These are phyloP conservation scores for Neolamprologus toae DNA, from an alignment of 2,113 vertebrate species.

Conservation along the genomic window DNA sequence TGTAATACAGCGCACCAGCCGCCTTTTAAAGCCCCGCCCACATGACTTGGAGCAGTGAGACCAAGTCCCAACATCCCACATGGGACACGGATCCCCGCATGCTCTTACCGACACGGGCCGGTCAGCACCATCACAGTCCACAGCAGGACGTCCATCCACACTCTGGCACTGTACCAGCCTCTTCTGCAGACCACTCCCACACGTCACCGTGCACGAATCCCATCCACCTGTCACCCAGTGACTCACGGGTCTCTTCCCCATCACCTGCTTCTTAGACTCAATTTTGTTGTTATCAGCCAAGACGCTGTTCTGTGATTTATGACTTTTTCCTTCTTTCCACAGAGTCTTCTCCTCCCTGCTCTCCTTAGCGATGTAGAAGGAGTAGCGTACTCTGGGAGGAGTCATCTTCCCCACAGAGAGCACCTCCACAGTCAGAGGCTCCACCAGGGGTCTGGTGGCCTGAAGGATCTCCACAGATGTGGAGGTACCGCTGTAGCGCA, in stretches of 20 bases:
- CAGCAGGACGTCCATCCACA: slow-evolving; percentile 62
- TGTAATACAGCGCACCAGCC: slow-evolving; percentile 74
- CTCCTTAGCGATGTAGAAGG: slow-evolving; percentile 87
- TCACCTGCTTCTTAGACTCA: slow-evolving; percentile 63
- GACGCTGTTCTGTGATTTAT: slow-evolving; percentile 75
- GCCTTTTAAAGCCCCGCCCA: slow-evolving; percentile 86
- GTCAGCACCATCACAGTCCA: slow-evolving; percentile 69
- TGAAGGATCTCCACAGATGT: slow-evolving; percentile 84
- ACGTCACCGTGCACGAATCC: slow-evolving; percentile 83
- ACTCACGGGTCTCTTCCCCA: slow-evolving; percentile 50
- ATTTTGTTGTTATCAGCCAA: slow-evolving; percentile 65
- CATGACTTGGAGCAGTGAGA: slow-evolving; percentile 91
- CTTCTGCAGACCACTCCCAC: slow-evolving; percentile 83
- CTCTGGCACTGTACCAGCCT: slow-evolving; percentile 80
- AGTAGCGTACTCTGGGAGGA: slow-evolving; percentile 90
- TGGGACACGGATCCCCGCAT: slow-evolving; percentile 87
- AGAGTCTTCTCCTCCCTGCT: slow-evolving; percentile 79
- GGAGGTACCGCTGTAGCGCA: slow-evolving; percentile 89
- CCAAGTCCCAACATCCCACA: slow-evolving; percentile 84
- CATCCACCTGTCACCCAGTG: slow-evolving; percentile 84
- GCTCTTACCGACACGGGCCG: slow-evolving; percentile 71
- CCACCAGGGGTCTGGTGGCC: slow-evolving; percentile 81
- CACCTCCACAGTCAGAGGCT: slow-evolving; percentile 87
- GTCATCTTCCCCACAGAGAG: slow-evolving; percentile 96
- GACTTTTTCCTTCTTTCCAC: slow-evolving; percentile 68